These are phyloP conservation scores for Hydractinia echinata DNA, from an alignment of 30 jellyfish, hydroid and myxozoan species.

Conservation along the genomic window DNA sequence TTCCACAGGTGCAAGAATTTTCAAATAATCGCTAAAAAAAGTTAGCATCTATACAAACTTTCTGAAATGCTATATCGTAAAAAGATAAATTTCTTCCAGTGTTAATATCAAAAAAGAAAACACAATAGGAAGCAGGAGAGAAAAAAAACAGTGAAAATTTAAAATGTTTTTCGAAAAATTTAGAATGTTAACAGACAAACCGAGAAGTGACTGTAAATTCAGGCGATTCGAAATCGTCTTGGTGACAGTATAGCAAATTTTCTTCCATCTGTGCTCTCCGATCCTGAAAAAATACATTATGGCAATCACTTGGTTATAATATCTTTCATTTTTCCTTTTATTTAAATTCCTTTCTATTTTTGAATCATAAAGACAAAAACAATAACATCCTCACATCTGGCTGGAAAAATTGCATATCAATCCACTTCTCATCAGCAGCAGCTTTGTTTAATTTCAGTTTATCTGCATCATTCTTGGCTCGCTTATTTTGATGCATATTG, in stretches of 20 bases:
- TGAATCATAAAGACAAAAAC: not conserved
- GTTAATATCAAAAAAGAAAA: too few species aligned
- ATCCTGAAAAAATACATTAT: conserved; percentile 20
- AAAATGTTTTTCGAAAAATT: too few species aligned
- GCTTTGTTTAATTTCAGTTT: not conserved
- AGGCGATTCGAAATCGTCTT: conserved; percentile 88
- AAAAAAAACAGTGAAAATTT: too few species aligned
- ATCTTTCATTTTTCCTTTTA: too few species aligned
- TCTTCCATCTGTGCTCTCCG: conserved; percentile 49
- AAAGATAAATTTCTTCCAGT: too few species aligned
- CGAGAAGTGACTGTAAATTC: conserved; percentile 89
- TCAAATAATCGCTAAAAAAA: conserved; percentile 71
- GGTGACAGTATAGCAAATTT: conserved; percentile 75
- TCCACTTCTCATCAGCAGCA: conserved; percentile 24
- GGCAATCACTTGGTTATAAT: too few species aligned
- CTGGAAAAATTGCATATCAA: conserved; percentile 24
- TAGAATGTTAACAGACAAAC: conserved; percentile 18
- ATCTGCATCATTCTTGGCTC: not conserved
- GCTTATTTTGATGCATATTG: not conserved
- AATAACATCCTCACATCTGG: conserved; percentile 5
- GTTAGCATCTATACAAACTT: not conserved
- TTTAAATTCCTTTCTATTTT: too few species aligned
- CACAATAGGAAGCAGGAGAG: too few species aligned
- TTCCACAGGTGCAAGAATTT: conserved; percentile 58
- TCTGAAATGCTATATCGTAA: too few species aligned